Conservation (phyloP, 2,113 vertebrate species). For the Pampusana beccarii region DNA sequence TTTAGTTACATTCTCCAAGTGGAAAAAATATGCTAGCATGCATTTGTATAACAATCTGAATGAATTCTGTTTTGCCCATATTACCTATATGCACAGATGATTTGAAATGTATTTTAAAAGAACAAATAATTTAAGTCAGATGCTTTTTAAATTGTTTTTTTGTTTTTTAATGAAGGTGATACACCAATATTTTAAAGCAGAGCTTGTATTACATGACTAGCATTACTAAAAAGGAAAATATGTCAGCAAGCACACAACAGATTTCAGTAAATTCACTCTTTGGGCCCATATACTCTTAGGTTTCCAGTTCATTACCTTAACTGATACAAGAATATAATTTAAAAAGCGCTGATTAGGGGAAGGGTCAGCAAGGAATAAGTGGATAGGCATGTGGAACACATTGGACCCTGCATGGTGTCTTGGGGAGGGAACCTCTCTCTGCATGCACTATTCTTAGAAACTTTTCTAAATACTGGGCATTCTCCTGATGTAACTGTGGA, state of each 20-base stretch:
- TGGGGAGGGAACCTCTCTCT: background rate
- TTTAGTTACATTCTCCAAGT: background rate
- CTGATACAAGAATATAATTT: background rate
- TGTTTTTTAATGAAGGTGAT: background rate
- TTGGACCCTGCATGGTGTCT: background rate
- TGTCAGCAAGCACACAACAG: background rate
- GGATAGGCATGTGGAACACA: background rate
- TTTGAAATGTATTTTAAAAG: background rate
- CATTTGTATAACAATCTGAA: background rate
- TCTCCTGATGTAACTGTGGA: background rate
- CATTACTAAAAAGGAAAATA: background rate
- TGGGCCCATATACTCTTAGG: background rate
- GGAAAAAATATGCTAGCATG: background rate
- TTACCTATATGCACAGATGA: background rate
- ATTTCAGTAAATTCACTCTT: background rate
- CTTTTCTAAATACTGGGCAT: background rate
- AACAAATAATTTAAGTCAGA: background rate
- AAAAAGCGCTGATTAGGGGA: background rate
- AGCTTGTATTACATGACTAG: background rate
- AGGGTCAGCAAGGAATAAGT: background rate
- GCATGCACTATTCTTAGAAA: background rate
- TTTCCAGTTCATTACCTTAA: background rate
- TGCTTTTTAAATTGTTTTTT: background rate
- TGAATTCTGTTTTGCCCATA: background rate
- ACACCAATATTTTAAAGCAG: background rate